Evolutionary conservation across 2,797 vertebrate genomes (phyloP).

Genomic region (Centropyge bicolor): DNA sequence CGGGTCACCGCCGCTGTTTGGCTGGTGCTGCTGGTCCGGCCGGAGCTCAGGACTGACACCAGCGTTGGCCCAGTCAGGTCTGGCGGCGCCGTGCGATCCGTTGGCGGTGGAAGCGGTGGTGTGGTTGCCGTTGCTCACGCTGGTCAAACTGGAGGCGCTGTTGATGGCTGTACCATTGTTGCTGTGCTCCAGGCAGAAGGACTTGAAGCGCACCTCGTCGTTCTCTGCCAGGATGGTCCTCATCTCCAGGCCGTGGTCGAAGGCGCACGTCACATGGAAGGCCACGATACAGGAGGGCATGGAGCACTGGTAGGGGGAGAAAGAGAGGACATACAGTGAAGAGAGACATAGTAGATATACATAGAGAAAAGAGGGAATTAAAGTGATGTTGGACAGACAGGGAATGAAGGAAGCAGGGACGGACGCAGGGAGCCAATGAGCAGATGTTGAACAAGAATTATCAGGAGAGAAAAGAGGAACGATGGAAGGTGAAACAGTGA

Average conservation of each 20-base stretch:
- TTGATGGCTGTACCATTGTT: constrained; percentile 26
- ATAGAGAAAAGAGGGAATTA: background rate
- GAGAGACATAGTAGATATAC: too few species aligned
- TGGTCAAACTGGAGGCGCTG: constrained; percentile 35
- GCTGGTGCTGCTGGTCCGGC: constrained; percentile 49
- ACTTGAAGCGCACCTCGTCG: constrained; percentile 98
- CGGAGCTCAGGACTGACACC: constrained; percentile 31
- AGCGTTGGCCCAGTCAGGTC: constrained; percentile 29
- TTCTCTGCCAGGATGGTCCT: constrained; percentile 95
- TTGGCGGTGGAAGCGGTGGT: constrained; percentile 18
- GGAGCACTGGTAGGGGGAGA: constrained; percentile 88
- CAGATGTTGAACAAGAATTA: background rate
- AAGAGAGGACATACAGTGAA: background rate
- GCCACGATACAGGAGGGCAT: constrained; percentile 96
- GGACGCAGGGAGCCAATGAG: background rate
- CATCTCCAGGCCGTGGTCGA: constrained; percentile 96
- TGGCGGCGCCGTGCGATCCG: constrained; percentile 35
- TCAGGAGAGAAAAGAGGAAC: too few species aligned
- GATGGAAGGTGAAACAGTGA: background rate
- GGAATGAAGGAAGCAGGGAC: background rate
- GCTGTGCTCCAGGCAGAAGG: constrained; percentile 96
- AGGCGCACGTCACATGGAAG: constrained; percentile 98
- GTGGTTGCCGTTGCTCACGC: constrained; percentile 55
- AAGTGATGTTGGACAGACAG: background rate
- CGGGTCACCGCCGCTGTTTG: constrained; percentile 36